Percentiles rank a stretch among this genome's conserved stretches.
Evolutionary conservation across 2,888 invertebrate genomes (phyloP).

Genomic region (Drosophila suboccidentalis): DNA sequence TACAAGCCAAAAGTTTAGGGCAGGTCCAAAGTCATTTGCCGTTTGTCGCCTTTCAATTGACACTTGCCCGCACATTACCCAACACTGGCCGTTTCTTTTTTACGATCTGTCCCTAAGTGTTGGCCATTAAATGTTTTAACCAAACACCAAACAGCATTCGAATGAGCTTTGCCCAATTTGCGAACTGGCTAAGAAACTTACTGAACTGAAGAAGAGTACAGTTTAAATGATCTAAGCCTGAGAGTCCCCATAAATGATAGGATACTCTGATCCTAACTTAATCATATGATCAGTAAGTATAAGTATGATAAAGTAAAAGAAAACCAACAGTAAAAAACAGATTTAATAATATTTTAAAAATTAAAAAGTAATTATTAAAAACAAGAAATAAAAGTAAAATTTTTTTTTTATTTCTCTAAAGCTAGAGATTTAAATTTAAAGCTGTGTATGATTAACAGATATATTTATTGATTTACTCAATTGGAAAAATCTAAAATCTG

Average conservation of each 20-base stretch:
- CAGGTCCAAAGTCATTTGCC: slow-evolving; percentile 55
- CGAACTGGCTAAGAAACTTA: background rate
- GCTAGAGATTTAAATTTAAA: too few relatives aligned
- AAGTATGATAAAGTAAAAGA: too few relatives aligned
- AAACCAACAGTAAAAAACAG: too few relatives aligned
- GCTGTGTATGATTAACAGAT: too few relatives aligned
- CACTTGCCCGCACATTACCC: slow-evolving; percentile 54
- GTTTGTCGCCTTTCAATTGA: slow-evolving; percentile 70
- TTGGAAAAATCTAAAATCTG: too few relatives aligned
- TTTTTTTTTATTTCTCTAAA: too few relatives aligned
- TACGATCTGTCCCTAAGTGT: slow-evolving; percentile 47
- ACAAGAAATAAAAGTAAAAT: too few relatives aligned
- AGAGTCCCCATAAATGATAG: background rate
- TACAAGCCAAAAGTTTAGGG: slow-evolving; percentile 33
- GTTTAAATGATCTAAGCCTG: background rate
- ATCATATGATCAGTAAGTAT: too few relatives aligned
- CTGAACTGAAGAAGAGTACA: background rate
- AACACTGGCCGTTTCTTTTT: slow-evolving; percentile 52
- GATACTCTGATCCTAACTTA: background rate
- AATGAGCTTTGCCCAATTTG: slow-evolving; percentile 3
- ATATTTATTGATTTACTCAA: too few relatives aligned
- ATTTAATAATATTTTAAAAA: too few relatives aligned
- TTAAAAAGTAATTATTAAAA: too few relatives aligned
- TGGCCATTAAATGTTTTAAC: slow-evolving; percentile 23
- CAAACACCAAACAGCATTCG: slow-evolving; percentile 13